A percentile compares a stretch with the other conserved stretches of the same genome.
phyloP scores from a whole-genome alignment of 2,888 invertebrate species.

The Xestia c-nigrum region DNA sequence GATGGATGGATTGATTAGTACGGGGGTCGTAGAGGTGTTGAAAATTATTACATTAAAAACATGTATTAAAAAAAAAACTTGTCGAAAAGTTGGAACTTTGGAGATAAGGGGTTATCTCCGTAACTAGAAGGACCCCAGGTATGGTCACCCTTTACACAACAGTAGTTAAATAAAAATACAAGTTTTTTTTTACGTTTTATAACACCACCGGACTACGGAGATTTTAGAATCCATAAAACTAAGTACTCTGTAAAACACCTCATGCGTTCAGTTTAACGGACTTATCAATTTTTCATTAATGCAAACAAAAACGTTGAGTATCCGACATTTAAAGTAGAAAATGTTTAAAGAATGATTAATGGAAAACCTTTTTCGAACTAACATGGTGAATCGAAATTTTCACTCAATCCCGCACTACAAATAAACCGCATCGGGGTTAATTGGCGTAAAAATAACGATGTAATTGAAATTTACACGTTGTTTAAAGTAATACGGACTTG shows the following conservation, averaged over 20 bases:
- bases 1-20: too few species aligned
- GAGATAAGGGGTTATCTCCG: too few species aligned
- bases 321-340: slow-evolving; percentile 29
- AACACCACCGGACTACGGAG: not conserved
- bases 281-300: slow-evolving; percentile 32
- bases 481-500: slow-evolving; percentile 63
- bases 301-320: slow-evolving; percentile 27
- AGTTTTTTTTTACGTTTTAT: too few species aligned
- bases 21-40: too few species aligned
- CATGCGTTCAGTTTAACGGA: slow-evolving; percentile 12
- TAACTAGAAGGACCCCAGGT: too few species aligned
- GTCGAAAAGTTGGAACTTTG: too few species aligned
- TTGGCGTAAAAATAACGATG: slow-evolving; percentile 89
- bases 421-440: slow-evolving; percentile 81
- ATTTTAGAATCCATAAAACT: slow-evolving; percentile 24
- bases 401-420: slow-evolving; percentile 70
- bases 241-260: slow-evolving; percentile 19
- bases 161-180: not conserved
- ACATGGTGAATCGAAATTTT: slow-evolving; percentile 72
- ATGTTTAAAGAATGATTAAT: slow-evolving; percentile 52
- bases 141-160: not conserved
- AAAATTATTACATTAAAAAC: too few species aligned
- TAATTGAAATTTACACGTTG: slow-evolving; percentile 80
- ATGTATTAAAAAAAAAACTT: too few species aligned
- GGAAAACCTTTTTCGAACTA: slow-evolving; percentile 57